Percentiles rank a stretch among this genome's conserved stretches.
These are phyloP conservation scores for Orchestes rusci DNA, from an alignment of 2,888 invertebrate species.

Conservation along the genomic window DNA sequence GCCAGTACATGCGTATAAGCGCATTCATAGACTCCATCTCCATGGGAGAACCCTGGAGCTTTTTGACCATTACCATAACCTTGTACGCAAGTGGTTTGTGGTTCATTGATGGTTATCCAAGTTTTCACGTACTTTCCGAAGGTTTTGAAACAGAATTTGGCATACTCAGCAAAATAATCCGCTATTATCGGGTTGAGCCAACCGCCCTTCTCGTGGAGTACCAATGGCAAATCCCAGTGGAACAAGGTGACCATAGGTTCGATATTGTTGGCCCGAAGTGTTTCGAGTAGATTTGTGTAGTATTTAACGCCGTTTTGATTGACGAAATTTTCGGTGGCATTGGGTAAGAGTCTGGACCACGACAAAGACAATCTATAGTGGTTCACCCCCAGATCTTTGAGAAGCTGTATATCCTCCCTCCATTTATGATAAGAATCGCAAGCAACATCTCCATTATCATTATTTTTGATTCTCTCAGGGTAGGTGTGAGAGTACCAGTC, in stretches of 20 bases:
- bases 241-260: conserved; percentile 56
- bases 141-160: conserved; percentile 48
- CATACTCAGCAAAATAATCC: conserved; percentile 53
- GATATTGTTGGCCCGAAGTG: conserved; percentile 55
- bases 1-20: conserved; percentile 58
- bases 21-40: conserved; percentile 49
- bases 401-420: conserved; percentile 52
- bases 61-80: conserved; percentile 32
- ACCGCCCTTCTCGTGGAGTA: conserved; percentile 49
- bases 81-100: conserved; percentile 34
- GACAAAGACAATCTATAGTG: conserved; percentile 19
- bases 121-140: conserved; percentile 40
- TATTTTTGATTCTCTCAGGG: conserved; percentile 13
- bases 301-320: conserved; percentile 18
- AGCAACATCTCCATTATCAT: conserved; percentile 49
- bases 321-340: conserved; percentile 15
- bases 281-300: conserved; percentile 41
- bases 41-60: conserved; percentile 21
- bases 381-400: conserved; percentile 47
- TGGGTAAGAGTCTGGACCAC: conserved; percentile 18
- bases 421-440: conserved; percentile 61
- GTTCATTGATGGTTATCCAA: conserved; percentile 53
- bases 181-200: conserved; percentile 55
- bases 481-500: conserved; percentile 22
- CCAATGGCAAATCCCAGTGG: conserved; percentile 41